Evolutionary conservation across 2,888 invertebrate species (phyloP).

Genomic region (Disparrhopalites patrizii): DNA sequence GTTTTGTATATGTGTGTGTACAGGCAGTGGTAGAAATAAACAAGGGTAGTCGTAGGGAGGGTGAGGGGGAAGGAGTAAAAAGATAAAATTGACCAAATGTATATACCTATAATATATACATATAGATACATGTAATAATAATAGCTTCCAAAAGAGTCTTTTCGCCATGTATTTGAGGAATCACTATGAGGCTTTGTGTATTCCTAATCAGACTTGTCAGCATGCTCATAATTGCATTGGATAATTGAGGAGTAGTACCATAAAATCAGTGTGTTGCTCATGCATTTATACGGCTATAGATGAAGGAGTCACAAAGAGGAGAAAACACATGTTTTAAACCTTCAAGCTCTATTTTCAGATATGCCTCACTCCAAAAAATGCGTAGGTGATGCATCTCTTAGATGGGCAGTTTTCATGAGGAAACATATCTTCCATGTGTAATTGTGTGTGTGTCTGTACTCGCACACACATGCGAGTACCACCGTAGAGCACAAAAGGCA

Average conservation of each 20-base stretch:
- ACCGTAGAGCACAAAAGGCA: no score
- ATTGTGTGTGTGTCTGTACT: not conserved
- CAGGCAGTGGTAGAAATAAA: no score
- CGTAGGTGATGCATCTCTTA: constrained; percentile 37
- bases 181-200: constrained; percentile 6
- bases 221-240: constrained; percentile 24
- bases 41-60: no score
- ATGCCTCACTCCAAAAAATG: constrained; percentile 47
- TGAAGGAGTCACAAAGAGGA: not conserved
- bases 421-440: not conserved
- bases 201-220: constrained; percentile 27
- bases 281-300: constrained; percentile 8
- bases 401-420: not conserved
- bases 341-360: constrained; percentile 46
- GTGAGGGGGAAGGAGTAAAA: not conserved
- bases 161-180: not conserved
- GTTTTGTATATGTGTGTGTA: no score
- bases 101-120: not conserved
- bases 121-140: not conserved
- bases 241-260: constrained; percentile 25
- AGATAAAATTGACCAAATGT: not conserved
- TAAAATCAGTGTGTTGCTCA: constrained; percentile 15
- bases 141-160: not conserved
- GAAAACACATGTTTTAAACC: constrained; percentile 23
- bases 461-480: not conserved